Percentiles rank a stretch among this genome's conserved stretches.
Evolutionary conservation across 53 echinoderm and acorn worm genomes (phyloP).

Genomic region (Hippasteria phrygiana): DNA sequence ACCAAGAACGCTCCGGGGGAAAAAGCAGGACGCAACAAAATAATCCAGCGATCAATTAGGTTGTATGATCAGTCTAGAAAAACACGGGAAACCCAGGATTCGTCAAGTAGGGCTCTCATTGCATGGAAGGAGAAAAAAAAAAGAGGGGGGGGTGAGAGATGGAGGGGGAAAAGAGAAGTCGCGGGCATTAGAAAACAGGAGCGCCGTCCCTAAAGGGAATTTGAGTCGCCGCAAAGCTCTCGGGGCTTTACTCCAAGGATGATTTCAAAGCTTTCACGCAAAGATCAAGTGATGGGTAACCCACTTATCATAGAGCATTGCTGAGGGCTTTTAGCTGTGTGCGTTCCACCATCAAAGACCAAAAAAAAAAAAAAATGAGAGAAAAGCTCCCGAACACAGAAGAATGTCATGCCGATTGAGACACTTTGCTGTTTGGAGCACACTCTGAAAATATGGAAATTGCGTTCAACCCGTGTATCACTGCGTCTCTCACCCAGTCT

Average conservation of each 20-base stretch:
- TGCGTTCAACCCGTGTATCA: slow-evolving; percentile 13
- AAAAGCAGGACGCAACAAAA: slow-evolving; percentile 57
- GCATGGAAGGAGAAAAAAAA: background rate
- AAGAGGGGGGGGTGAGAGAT: background rate
- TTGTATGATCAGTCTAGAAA: slow-evolving; percentile 54
- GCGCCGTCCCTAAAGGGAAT: slow-evolving; percentile 39
- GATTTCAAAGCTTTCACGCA: slow-evolving; percentile 63
- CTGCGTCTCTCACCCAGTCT: background rate
- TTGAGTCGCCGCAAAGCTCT: slow-evolving; percentile 28
- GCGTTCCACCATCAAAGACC: background rate
- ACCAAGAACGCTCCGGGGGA: slow-evolving; percentile 19
- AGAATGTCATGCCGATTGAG: background rate
- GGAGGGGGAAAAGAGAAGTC: background rate
- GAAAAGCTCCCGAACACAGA: slow-evolving; percentile 17
- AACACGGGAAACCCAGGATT: slow-evolving; percentile 43
- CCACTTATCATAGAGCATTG: slow-evolving; percentile 56
- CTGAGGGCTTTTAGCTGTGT: slow-evolving; percentile 57
- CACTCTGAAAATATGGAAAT: slow-evolving; percentile 24
- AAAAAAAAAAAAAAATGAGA: background rate
- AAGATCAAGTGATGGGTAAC: slow-evolving; percentile 63
- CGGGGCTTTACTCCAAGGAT: slow-evolving; percentile 28
- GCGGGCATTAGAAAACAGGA: slow-evolving; percentile 4
- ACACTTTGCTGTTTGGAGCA: background rate
- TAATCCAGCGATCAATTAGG: slow-evolving; percentile 64
- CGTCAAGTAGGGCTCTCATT: slow-evolving; percentile 21